Conservation (phyloP, 2,113 vertebrate species). For the Australoheros scitulus region DNA sequence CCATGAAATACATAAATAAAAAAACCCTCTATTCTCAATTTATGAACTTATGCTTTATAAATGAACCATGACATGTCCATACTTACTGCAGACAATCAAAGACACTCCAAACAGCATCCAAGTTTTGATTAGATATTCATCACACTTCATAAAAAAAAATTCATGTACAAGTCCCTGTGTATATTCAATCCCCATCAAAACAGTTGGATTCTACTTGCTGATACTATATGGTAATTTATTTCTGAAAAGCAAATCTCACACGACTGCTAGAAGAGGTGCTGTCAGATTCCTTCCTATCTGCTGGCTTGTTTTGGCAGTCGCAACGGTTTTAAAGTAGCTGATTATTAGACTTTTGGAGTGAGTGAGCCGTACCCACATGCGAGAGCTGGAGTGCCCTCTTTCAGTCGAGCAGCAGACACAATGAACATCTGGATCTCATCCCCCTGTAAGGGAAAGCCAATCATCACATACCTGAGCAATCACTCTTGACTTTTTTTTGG, state of each 20-base stretch:
- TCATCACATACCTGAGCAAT: slow-evolving; percentile 64
- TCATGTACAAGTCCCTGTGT: slow-evolving; percentile 1
- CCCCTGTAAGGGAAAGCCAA: slow-evolving; percentile 26
- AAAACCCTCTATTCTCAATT: background rate
- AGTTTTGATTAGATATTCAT: slow-evolving; percentile 38
- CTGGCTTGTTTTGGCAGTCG: slow-evolving; percentile 52
- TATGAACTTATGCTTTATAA: background rate
- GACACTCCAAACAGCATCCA: slow-evolving; percentile 4
- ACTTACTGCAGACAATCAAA: background rate
- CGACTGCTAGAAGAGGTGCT: slow-evolving; percentile 3
- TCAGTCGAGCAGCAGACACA: slow-evolving; percentile 39
- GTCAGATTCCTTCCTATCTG: slow-evolving; percentile 38
- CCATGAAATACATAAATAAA: background rate
- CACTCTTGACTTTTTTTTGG: slow-evolving; percentile 43
- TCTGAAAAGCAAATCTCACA: slow-evolving; percentile 45
- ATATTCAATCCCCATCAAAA: slow-evolving; percentile 30
- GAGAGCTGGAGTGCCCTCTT: slow-evolving; percentile 21
- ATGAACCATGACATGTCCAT: background rate
- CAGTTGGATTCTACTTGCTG: slow-evolving; percentile 11
- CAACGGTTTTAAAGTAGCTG: slow-evolving; percentile 17
- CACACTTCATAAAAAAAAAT: slow-evolving; percentile 5
- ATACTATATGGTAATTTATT: slow-evolving; percentile 26
- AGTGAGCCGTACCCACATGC: slow-evolving; percentile 32
- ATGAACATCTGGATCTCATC: slow-evolving; percentile 74
- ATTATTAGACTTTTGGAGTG: slow-evolving; percentile 39